Evolutionary conservation across 1,140 invertebrate species (phyloP), one percentile per base, ranked within the genome.

Genomic region (Hylaeus anthracinus): DNA sequence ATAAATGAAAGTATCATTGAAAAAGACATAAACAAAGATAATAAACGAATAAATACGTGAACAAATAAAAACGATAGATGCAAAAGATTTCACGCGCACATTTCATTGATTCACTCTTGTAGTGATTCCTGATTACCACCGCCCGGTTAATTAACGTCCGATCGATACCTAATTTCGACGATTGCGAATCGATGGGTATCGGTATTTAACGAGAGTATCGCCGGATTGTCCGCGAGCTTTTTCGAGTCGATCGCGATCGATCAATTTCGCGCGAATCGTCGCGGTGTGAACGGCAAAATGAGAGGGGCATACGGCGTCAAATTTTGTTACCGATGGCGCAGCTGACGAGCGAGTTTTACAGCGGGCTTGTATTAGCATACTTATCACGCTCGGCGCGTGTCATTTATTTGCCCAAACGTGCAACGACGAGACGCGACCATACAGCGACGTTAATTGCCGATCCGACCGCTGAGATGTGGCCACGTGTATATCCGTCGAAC

Each of bases 341-440:
- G 65, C 86, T 88, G 87, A 88, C 71, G 79, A 88, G 84, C 74
- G 43, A 82, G 53, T 65, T 79, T 81, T 75, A 82, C 41, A 76
- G 55, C 67, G 73, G 65, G 60, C 58, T 14, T 43, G 6, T 77
- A 89, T 89, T 89, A 89, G 83, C 88, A 87, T 89, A 88, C 72
- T 76, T 87, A 89, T 89, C 80, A 63, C 43, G 53, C 15, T 43
- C 26, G 51, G n/a, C 9, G 61, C 65, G 61, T 77, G 82, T 86
- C 86, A 72, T 88, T 87, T 87, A 77, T 81, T 86, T 78, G 63
- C 41, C 26, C 15, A 64, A 53, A 67, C 56, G 55, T 58, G 51
- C 67, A 51, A 53, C 53, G 76, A 66, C 79, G 82, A 86, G 78
- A 84, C 55, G 51, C 12, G 10, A 51, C 45, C 60, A 75, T 56